Evolutionary conservation across 2,888 invertebrate species (phyloP).

Genomic region (Melitaea athalia): DNA sequence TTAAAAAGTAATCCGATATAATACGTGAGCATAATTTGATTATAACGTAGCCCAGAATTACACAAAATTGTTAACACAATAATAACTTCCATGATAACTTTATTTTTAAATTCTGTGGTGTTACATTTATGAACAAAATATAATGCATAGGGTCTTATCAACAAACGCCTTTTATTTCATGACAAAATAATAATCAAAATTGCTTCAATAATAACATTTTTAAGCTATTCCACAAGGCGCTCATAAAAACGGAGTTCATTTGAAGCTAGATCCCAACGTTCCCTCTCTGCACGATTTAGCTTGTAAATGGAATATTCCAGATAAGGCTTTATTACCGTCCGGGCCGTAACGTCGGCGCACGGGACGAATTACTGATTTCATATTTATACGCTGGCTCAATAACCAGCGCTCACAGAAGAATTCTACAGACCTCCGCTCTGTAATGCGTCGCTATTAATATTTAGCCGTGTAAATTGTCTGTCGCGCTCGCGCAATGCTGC

Average conservation of each 20-base stretch:
- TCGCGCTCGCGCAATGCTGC: too few relatives aligned
- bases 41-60: too few relatives aligned
- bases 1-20: too few relatives aligned
- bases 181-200: too few relatives aligned
- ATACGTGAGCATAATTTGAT: too few relatives aligned
- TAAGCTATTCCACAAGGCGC: background rate
- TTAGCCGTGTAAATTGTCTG: background rate
- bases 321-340: slow-evolving; percentile 39
- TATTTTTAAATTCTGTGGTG: too few relatives aligned
- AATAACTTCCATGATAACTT: too few relatives aligned
- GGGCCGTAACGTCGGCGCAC: slow-evolving; percentile 28
- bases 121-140: too few relatives aligned
- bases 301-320: slow-evolving; percentile 40
- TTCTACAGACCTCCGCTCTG: background rate
- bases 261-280: background rate
- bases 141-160: too few relatives aligned
- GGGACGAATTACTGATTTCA: slow-evolving; percentile 16
- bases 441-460: background rate
- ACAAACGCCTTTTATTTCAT: too few relatives aligned
- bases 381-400: slow-evolving; percentile 4
- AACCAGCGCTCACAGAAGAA: background rate
- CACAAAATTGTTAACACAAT: too few relatives aligned
- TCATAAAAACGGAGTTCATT: background rate
- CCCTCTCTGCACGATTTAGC: slow-evolving; percentile 23
- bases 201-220: too few relatives aligned